A percentile compares a stretch with the other conserved stretches of the same genome.
These are phyloP conservation scores for Mesembrinibis cayennensis DNA, from an alignment of 2,113 vertebrate genomes.

Conservation along the genomic window DNA sequence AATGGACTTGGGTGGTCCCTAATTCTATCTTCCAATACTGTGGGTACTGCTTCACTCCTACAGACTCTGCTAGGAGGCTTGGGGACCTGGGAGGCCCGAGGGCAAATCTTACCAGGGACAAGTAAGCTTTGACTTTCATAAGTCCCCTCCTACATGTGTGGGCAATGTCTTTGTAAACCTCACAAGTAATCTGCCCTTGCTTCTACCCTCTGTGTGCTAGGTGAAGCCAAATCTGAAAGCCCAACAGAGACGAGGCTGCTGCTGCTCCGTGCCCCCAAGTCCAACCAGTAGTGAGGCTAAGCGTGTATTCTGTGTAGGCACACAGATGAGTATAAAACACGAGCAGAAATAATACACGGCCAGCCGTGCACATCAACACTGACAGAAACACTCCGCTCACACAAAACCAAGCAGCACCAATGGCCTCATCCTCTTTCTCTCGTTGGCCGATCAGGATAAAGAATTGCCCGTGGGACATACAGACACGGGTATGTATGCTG, in stretches of 20 bases:
- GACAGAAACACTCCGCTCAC: neutral
- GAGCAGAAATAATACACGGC: neutral
- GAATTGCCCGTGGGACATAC: neutral
- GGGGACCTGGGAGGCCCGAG: neutral
- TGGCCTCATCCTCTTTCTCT: neutral
- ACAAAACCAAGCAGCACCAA: neutral
- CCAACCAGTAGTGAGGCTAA: neutral
- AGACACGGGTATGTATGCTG: too few species aligned
- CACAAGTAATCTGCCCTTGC: neutral
- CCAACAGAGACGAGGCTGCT: neutral
- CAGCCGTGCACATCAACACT: neutral
- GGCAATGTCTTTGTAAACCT: neutral
- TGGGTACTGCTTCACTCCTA: neutral
- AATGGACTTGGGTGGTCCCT: neutral
- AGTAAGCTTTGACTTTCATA: neutral
- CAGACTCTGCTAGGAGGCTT: neutral
- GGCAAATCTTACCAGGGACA: neutral
- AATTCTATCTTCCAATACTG: neutral
- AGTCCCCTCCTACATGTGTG: neutral
- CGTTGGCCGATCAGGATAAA: neutral
- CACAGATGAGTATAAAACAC: neutral
- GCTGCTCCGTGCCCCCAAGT: neutral
- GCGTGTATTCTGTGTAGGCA: neutral
- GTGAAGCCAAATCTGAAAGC: neutral
- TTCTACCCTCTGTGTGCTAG: neutral